Base-by-base conservation (phyloP, 1,140 invertebrate genomes). In the Camponotus pennsylvanicus region DNA sequence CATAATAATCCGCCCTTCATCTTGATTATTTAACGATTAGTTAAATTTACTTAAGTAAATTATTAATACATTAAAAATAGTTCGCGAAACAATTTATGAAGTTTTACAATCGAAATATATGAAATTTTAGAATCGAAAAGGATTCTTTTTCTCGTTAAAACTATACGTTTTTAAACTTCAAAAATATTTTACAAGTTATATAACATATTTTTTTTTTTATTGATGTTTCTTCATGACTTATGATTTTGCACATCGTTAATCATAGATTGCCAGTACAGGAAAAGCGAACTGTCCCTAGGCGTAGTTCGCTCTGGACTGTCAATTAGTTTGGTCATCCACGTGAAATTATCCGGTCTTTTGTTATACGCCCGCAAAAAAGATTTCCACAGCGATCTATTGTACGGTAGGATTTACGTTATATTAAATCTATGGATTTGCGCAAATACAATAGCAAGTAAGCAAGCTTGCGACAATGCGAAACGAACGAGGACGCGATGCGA, bases 151-250 rank as follows among this genome's bases (percentile, higher is more conserved):
- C 27, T 9, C 40, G 8, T 61, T 37, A 13, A 52, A 18, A 34
- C 1, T 34, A 9, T 8, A 59, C 9, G 13, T 18, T 76, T 63
- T 59, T 9, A 3, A 64, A 52, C 21, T 59, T 7, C 40, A 0
- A 71, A 71, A 71, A 59, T 82, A 71, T 82, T 45, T 82, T 45
- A 1, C 34, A 42, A 59, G 3, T 57, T 59, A 34, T 27, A 6
- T 52, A 59, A 71, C 27, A 21, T 71, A 21, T 55, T 82, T 27
- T 52, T 59, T 55, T 21, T 37, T 27, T 45, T 45, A 27, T 13
- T 15, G 18, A 6, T 8, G 37, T 59, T 82, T 73, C 61, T 13
- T 18, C 32, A 27, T 18, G n/a, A 83, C 21, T 83, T 49, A 45
- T 49, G 27, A 9, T 70, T 80, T 59, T 2, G 37, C 27, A 71